Percentiles rank a stretch among this genome's conserved stretches.
phyloP scores from a whole-genome alignment of 2,797 vertebrate species.

The Propithecus deckenii region DNA sequence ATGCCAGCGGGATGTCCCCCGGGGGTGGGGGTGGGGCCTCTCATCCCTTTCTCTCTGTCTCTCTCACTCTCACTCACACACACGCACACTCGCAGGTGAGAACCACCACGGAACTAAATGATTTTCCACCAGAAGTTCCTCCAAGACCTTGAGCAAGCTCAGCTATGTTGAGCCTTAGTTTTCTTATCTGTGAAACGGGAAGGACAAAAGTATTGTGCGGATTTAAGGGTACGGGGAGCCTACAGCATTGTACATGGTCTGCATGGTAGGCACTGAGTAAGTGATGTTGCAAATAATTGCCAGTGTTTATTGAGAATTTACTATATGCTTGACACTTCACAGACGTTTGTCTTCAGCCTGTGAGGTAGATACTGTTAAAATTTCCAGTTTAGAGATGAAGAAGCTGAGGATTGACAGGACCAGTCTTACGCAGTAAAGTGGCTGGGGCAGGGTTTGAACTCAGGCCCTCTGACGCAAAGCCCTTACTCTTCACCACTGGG shows the following conservation, averaged over 20 bases:
- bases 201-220: background rate
- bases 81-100: background rate
- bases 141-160: background rate
- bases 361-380: background rate
- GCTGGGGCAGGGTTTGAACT: background rate
- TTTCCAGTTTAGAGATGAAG: slow-evolving; percentile 21
- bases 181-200: background rate
- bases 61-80: too few species aligned
- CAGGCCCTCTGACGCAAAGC: background rate
- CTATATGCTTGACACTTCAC: background rate
- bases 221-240: background rate
- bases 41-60: background rate
- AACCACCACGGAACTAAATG: background rate
- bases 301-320: background rate
- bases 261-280: background rate
- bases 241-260: background rate
- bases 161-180: background rate
- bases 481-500: background rate
- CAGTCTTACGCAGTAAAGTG: background rate
- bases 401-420: background rate
- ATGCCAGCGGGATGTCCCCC: background rate
- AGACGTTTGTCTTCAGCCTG: background rate
- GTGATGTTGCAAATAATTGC: background rate
- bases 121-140: background rate
- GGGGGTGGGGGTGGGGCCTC: background rate